phyloP scores from a whole-genome alignment of 2,113 vertebrate genomes.

The Oophaga pumilio region DNA sequence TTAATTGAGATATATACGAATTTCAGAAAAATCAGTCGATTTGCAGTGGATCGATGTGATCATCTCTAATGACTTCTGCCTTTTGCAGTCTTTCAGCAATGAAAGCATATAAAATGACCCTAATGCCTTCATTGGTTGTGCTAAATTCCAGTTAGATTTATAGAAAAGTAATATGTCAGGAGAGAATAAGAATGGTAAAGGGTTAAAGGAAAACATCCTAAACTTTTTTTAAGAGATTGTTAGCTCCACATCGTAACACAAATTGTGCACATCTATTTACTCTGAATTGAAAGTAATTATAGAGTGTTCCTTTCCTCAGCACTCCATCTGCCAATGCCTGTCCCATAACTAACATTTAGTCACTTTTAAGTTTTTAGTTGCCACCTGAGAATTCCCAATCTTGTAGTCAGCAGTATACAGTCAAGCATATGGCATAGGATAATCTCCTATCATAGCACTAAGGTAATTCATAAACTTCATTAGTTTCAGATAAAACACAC shows the following conservation, averaged over 20 bases:
- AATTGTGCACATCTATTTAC: neutral
- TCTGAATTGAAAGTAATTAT: neutral
- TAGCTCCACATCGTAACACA: neutral
- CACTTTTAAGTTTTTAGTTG: conserved; percentile 1
- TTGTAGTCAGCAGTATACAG: neutral
- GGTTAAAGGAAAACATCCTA: neutral
- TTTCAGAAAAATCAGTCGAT: too few relatives aligned
- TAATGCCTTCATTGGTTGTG: too few relatives aligned
- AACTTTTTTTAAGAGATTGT: neutral
- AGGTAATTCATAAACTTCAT: neutral
- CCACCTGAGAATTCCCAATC: conserved; percentile 15
- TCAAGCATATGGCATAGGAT: conserved; percentile 23
- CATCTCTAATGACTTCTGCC: too few relatives aligned
- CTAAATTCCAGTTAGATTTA: too few relatives aligned
- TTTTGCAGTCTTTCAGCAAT: too few relatives aligned
- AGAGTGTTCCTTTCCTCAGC: neutral
- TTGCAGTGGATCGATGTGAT: too few relatives aligned
- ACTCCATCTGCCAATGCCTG: conserved; percentile 2
- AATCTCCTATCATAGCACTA: conserved; percentile 8
- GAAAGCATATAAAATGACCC: too few relatives aligned
- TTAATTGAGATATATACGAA: too few relatives aligned
- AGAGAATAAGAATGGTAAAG: too few relatives aligned
- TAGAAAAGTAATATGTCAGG: too few relatives aligned
- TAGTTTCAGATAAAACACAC: conserved; percentile 11
- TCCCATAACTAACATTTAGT: conserved; percentile 27